Evolutionary conservation across 2,888 invertebrate genomes (phyloP), one percentile per base, ranked within the genome.

Genomic region (Tortrix viridana): DNA sequence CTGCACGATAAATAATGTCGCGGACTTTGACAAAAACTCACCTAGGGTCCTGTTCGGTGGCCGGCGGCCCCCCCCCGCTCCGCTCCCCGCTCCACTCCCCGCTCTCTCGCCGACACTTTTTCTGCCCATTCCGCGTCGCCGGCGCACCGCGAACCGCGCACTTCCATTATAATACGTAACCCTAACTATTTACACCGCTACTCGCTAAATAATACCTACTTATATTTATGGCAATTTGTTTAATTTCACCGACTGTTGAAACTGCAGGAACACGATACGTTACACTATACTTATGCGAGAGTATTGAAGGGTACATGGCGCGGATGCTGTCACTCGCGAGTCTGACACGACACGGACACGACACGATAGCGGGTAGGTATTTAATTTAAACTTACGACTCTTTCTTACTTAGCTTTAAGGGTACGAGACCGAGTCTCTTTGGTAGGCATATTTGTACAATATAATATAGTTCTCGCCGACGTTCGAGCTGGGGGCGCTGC

Each of bases 371-470:
- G 82, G 85, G 82, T 82, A 78, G 85, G 79, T 84, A 81, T 84
- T 86, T 85, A 84, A 81, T 87, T 81, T 85, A 88, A 32, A 89
- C 86, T 88, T 89, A 89, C 86, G 85, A 88, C 86, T 87, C 85
- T 86, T 86, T 85, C 81, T 82, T 86, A 89, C 90, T 91, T 91
- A 91, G 85, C 83, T 87, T 88, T 89, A 89, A 87, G 86, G 88
- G 91, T 92, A 92, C 89, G 92, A 92, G 92, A 92, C 92, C 92
- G 92, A 84, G 92, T 92, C 92, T 92, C 92, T 92, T 92, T 92
- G 92, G 92, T 92, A 92, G 92, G 90, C 89, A 89, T 92, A 88
- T 92, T 92, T 92, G 92, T 92, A 92, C 92, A 92, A 92, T 86
- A 88, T 87, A 84, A 83, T 74, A 88, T 82, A 88, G 89, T 89